Evolutionary conservation across 2,888 invertebrate species (phyloP).

Genomic region (Anagyrus pseudococci): DNA sequence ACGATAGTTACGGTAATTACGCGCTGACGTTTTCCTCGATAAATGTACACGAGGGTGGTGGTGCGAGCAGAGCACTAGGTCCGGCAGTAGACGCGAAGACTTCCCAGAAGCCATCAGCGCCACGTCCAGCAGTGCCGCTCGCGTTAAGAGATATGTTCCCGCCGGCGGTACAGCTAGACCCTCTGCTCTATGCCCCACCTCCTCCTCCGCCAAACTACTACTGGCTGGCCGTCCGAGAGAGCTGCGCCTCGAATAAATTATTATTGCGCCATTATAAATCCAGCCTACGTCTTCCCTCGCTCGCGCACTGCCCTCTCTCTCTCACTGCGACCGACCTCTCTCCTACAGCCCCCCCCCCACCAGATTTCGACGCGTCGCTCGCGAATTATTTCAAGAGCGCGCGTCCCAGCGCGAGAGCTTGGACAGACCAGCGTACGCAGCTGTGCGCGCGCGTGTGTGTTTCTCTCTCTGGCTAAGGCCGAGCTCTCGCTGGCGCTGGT

Average conservation of each 20-base stretch:
- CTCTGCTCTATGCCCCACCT: background rate
- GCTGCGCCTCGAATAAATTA: conserved; percentile 46
- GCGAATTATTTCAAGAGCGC: background rate
- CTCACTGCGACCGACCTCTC: too few species aligned
- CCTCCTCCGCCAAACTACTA: conserved; percentile 2
- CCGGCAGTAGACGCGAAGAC: conserved; percentile 49
- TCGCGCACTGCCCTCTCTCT: too few species aligned
- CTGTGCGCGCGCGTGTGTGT: background rate
- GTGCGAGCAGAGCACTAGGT: conserved; percentile 27
- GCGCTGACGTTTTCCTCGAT: conserved; percentile 54
- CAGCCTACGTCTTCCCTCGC: conserved; percentile 42
- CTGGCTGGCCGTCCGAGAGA: conserved; percentile 40
- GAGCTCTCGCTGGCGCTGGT: background rate
- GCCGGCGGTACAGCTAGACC: too few species aligned
- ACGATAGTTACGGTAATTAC: conserved; percentile 55
- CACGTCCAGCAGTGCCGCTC: conserved; percentile 44
- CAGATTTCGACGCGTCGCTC: too few species aligned
- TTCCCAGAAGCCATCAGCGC: conserved; percentile 54
- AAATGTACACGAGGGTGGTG: conserved; percentile 24
- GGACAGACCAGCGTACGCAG: background rate
- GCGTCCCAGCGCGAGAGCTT: background rate
- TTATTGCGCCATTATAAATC: conserved; percentile 51
- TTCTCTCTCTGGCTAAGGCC: too few species aligned
- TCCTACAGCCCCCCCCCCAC: too few species aligned
- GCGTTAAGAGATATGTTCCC: conserved; percentile 45